Conservation (phyloP, 2,888 invertebrate species). For the Melinopterus prodromus region DNA sequence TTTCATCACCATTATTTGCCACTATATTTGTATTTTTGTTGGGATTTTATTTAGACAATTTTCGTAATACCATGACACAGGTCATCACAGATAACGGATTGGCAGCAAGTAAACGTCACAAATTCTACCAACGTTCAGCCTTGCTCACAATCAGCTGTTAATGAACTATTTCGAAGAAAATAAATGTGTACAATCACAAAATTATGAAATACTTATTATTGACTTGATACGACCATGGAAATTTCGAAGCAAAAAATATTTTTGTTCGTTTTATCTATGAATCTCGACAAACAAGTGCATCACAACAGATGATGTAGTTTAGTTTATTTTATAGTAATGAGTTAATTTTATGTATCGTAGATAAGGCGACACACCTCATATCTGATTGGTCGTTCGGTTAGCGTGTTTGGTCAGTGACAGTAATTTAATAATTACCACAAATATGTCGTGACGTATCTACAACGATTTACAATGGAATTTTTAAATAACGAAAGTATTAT, state of each 20-base stretch:
- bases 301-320: not conserved
- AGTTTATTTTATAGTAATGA: not conserved
- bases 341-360: constrained; percentile 5
- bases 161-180: not conserved
- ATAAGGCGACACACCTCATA: not conserved
- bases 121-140: not conserved
- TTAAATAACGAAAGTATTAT: not conserved
- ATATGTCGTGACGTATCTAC: not conserved
- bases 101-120: not conserved
- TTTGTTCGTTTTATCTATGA: not conserved
- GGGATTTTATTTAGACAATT: not conserved
- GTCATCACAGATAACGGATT: not conserved
- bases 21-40: not conserved
- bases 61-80: not conserved
- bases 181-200: not conserved
- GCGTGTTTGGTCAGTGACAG: not conserved
- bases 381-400: not conserved
- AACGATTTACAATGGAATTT: not conserved
- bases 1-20: not conserved
- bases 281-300: not conserved
- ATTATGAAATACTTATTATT: not conserved
- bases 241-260: not conserved
- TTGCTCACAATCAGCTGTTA: too few relatives aligned
- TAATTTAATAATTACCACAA: not conserved
- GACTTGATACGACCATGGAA: not conserved